These are phyloP conservation scores for Zele albiditarsus DNA, from an alignment of 2,888 invertebrate genomes.

Conservation along the genomic window DNA sequence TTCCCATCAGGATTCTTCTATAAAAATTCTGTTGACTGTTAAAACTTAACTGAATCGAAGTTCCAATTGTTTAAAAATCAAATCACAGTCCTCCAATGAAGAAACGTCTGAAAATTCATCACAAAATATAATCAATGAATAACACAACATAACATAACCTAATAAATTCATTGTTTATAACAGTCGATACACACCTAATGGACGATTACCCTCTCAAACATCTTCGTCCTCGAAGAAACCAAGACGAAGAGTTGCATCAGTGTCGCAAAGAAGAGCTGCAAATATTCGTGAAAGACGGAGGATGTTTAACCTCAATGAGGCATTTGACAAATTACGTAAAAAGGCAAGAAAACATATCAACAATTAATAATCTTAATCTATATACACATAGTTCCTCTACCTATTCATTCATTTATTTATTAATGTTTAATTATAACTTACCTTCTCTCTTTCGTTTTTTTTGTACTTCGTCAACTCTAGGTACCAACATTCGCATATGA, in stretches of 20 bases:
- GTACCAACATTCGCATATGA: conserved; percentile 98
- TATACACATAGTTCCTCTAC: too few species aligned
- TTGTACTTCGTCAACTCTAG: conserved; percentile 68
- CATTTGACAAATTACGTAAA: conserved; percentile 92
- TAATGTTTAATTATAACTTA: not conserved
- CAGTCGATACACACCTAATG: conserved; percentile 68
- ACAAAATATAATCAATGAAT: not conserved
- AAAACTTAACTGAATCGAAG: too few species aligned
- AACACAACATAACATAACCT: not conserved
- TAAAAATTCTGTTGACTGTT: too few species aligned
- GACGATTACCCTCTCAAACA: conserved; percentile 65
- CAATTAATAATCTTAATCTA: not conserved
- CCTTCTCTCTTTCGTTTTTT: not conserved
- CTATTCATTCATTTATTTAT: not conserved
- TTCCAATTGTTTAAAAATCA: too few species aligned
- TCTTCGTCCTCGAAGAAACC: conserved; percentile 80
- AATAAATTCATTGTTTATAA: conserved; percentile 16
- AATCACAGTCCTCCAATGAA: too few species aligned
- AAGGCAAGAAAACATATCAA: conserved; percentile 76
- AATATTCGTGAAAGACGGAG: conserved; percentile 93
- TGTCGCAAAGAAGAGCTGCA: conserved; percentile 92
- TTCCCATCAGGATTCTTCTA: too few species aligned
- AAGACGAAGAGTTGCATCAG: conserved; percentile 89
- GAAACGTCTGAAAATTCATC: not conserved
- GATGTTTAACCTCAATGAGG: conserved; percentile 97